These are phyloP conservation scores for Watsonalla binaria DNA, from an alignment of 2,888 invertebrate genomes.

Conservation along the genomic window DNA sequence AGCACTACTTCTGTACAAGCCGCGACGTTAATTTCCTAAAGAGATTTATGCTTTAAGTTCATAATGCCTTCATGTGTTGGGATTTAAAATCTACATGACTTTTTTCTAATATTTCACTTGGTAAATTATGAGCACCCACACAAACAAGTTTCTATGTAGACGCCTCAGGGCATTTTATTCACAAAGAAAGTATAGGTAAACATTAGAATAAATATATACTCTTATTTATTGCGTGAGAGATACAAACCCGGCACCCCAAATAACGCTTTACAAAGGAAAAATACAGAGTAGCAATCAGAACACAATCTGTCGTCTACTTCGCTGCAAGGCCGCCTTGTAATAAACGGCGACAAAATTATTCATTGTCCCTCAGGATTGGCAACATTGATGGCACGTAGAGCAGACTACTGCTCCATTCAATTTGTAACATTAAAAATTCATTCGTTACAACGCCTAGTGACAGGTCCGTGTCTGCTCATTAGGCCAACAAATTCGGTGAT, in stretches of 20 bases:
- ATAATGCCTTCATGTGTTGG: no score
- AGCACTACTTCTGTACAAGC: slow-evolving; percentile 15
- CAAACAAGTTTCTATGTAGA: neutral
- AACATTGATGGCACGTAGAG: slow-evolving; percentile 1
- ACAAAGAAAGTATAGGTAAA: neutral
- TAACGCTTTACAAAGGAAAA: no score
- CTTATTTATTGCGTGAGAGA: no score
- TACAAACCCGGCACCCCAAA: no score
- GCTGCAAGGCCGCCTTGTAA: no score
- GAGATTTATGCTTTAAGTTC: slow-evolving; percentile 3
- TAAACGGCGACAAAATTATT: neutral
- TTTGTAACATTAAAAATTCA: slow-evolving; percentile 7
- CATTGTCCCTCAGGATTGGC: neutral
- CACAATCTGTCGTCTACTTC: no score
- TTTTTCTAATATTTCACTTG: no score
- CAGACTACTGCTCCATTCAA: slow-evolving; percentile 3
- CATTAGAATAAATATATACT: no score
- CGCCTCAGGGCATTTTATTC: neutral
- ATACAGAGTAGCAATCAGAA: no score
- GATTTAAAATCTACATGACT: no score
- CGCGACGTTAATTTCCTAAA: slow-evolving; percentile 16
- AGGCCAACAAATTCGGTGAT: slow-evolving; percentile 30
- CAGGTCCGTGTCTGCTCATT: slow-evolving; percentile 21
- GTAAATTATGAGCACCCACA: no score
- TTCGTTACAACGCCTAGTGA: slow-evolving; percentile 3